These are phyloP conservation scores for Calidris pygmaea DNA, from an alignment of 2,113 vertebrate genomes.

Conservation along the genomic window DNA sequence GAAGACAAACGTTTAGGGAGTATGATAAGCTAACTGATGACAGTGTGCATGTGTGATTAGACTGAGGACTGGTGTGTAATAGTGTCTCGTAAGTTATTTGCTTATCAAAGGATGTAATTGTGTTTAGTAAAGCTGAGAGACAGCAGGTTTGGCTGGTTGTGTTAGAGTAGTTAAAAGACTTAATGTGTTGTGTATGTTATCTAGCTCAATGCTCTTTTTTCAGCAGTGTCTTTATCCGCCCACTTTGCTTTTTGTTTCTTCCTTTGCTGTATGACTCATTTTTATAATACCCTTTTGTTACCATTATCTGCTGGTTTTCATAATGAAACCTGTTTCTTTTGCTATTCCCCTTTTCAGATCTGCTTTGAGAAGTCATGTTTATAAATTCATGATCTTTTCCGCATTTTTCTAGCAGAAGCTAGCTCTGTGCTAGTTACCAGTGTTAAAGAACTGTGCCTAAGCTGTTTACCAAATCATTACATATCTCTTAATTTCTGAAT, in stretches of 20 bases:
- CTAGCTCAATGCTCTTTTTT: background rate
- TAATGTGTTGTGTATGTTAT: background rate
- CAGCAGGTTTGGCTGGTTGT: constrained; percentile 6
- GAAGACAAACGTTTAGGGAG: background rate
- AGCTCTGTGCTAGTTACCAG: background rate
- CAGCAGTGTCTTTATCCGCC: background rate
- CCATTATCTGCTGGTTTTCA: background rate
- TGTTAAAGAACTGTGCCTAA: background rate
- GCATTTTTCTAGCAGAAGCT: background rate
- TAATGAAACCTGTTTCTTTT: background rate
- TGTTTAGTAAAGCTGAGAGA: background rate
- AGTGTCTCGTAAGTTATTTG: background rate
- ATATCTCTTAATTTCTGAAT: background rate
- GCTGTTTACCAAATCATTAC: background rate
- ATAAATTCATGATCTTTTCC: background rate
- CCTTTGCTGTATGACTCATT: background rate
- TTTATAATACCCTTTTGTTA: background rate
- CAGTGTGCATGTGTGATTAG: background rate
- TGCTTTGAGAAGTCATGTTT: background rate
- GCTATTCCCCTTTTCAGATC: background rate
- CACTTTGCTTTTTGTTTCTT: background rate
- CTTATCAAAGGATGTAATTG: background rate
- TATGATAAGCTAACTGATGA: background rate
- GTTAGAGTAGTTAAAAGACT: background rate
- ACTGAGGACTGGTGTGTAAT: background rate